A percentile compares a stretch with the other conserved stretches of the same genome.
phyloP scores from a whole-genome alignment of 2,113 vertebrate genomes.

The Hypanus sabinus region DNA sequence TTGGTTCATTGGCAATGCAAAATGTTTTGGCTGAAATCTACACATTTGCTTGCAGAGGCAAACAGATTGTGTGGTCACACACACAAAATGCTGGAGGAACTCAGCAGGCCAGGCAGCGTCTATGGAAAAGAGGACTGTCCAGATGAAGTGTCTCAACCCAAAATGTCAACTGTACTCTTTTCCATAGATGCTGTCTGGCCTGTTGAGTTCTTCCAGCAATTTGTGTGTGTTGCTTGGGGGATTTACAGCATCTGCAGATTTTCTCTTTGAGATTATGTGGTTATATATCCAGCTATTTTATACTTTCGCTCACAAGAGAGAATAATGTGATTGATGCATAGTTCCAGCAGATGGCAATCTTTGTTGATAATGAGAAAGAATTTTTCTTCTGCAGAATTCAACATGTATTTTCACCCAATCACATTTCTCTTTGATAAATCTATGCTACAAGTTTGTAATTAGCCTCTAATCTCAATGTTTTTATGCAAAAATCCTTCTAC shows the following conservation, averaged over 20 bases:
- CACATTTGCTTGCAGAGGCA: neutral
- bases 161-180: no score
- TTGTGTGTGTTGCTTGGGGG: no score
- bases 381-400: neutral
- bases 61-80: no score
- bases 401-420: neutral
- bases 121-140: no score
- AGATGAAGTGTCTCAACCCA: no score
- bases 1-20: neutral
- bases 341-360: constrained; percentile 27
- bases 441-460: neutral
- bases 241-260: no score
- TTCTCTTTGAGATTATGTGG: no score
- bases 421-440: neutral
- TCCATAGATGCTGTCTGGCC: no score
- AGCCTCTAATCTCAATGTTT: neutral
- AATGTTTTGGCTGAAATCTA: neutral
- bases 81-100: no score
- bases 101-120: no score
- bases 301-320: neutral
- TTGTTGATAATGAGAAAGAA: neutral
- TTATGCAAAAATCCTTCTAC: neutral
- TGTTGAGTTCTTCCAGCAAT: no score
- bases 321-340: neutral
- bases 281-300: neutral